A percentile compares a stretch with the other conserved stretches of the same genome.
These are phyloP conservation scores for Rhinoderma darwinii DNA, from an alignment of 2,113 vertebrate species.

Conservation along the genomic window DNA sequence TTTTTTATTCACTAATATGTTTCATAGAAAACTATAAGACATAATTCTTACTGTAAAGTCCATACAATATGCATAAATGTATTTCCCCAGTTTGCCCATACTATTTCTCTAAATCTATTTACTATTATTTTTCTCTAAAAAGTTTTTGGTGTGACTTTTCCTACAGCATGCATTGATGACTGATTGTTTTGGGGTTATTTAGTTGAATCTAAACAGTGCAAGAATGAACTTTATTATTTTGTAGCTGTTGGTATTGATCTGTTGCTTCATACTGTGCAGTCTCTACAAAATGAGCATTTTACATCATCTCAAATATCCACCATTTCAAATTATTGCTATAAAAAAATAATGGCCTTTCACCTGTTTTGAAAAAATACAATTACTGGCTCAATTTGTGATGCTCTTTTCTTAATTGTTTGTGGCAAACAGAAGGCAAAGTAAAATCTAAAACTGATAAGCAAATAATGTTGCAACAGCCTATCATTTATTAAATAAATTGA, in stretches of 20 bases:
- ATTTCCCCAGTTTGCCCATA: no score
- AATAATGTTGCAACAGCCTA: background rate
- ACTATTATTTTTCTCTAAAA: background rate
- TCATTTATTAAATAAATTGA: background rate
- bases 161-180: background rate
- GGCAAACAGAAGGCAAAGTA: background rate
- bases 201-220: conserved; percentile 2
- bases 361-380: background rate
- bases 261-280: background rate
- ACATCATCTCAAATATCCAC: background rate
- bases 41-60: no score
- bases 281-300: conserved; percentile 13
- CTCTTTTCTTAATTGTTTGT: background rate
- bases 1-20: no score
- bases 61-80: no score
- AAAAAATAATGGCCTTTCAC: conserved; percentile 6
- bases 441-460: background rate
- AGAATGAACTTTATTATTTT: conserved; percentile 18
- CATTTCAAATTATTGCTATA: conserved; percentile 43
- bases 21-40: no score
- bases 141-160: background rate
- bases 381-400: background rate
- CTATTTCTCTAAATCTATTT: no score
- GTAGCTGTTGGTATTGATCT: conserved; percentile 3
- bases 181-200: background rate